A percentile compares a stretch with the other conserved stretches of the same genome.
phyloP scores from a whole-genome alignment of 2,113 vertebrate species.

The Castor canadensis region DNA sequence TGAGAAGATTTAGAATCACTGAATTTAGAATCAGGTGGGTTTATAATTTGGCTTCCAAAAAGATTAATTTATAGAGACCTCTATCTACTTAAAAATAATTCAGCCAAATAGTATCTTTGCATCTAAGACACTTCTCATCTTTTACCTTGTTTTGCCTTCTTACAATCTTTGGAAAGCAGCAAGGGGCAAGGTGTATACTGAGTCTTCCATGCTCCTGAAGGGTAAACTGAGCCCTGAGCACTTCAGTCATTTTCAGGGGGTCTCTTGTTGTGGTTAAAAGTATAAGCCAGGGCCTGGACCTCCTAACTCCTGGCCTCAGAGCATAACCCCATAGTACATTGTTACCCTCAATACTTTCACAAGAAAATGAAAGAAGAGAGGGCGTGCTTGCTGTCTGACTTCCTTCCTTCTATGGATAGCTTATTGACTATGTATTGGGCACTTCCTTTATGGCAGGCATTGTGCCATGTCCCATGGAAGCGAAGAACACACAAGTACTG shows the following conservation, averaged over 20 bases:
- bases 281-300: not conserved
- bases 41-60: not conserved
- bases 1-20: not conserved
- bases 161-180: not conserved
- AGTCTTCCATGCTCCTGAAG: not conserved
- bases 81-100: not conserved
- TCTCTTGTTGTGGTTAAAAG: not conserved
- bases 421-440: not conserved
- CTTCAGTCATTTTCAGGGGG: not conserved
- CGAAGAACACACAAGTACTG: not conserved
- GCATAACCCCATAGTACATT: rapidly evolving
- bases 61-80: not conserved
- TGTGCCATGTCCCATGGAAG: not conserved
- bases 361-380: not conserved
- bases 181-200: not conserved
- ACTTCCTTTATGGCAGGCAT: not conserved
- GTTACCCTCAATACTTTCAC: not conserved
- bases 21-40: not conserved
- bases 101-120: not conserved
- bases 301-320: not conserved
- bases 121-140: not conserved
- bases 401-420: not conserved
- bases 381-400: not conserved
- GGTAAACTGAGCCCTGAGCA: not conserved
- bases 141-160: not conserved